Evolutionary conservation across 2,113 vertebrate species (phyloP).

Genomic region (Ophthalmotilapia sp.): DNA sequence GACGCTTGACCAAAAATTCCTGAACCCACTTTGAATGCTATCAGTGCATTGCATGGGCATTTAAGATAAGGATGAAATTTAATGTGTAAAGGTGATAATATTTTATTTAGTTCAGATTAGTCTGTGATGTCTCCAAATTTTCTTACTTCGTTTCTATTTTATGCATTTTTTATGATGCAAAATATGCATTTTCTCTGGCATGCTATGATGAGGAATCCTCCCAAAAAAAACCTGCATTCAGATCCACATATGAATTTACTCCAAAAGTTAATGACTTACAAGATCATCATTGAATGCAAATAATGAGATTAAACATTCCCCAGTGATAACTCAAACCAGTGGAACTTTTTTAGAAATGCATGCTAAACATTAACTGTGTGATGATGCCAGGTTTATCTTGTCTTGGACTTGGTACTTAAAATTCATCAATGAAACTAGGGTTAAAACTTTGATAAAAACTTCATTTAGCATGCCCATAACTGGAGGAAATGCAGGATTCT

Average conservation of each 20-base stretch:
- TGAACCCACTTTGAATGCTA: neutral
- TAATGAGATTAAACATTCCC: neutral
- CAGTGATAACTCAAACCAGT: neutral
- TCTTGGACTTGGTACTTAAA: neutral
- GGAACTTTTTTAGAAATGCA: neutral
- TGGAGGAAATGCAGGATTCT: neutral
- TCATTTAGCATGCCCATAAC: neutral
- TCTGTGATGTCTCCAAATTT: neutral
- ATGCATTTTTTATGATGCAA: neutral
- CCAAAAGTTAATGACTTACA: neutral
- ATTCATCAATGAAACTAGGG: neutral
- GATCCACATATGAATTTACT: neutral
- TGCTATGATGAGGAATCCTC: neutral
- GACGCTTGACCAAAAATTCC: neutral
- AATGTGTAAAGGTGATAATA: neutral
- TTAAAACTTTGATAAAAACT: neutral
- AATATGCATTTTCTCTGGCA: neutral
- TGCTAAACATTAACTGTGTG: neutral
- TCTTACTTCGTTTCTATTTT: neutral
- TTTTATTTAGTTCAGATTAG: neutral
- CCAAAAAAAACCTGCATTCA: neutral
- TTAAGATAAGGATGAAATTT: neutral
- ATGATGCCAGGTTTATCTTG: neutral
- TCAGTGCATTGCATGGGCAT: fast-evolving
- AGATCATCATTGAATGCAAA: neutral